phyloP scores from a whole-genome alignment of 2,888 invertebrate species.

The Nomada goodeniana region DNA sequence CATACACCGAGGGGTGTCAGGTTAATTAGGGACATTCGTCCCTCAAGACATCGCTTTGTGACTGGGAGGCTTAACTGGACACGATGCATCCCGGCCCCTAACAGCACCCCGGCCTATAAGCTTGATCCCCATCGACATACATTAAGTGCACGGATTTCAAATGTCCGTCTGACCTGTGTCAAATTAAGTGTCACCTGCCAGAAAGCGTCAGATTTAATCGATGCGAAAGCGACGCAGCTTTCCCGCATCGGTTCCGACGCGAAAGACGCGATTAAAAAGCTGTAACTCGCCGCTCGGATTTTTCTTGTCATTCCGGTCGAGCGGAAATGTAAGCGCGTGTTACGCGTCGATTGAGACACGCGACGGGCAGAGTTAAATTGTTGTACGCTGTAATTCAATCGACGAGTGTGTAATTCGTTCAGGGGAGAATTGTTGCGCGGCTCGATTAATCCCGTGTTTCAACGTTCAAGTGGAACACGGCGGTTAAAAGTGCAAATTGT shows the following conservation, averaged over 20 bases:
- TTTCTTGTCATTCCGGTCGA: too few relatives aligned
- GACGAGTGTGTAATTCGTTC: too few relatives aligned
- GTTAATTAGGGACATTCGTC: conserved; percentile 80
- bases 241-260: not conserved
- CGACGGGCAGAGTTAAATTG: too few relatives aligned
- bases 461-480: too few relatives aligned
- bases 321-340: not conserved
- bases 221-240: not conserved
- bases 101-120: conserved; percentile 73
- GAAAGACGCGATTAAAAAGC: not conserved
- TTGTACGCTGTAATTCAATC: too few relatives aligned
- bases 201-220: conserved; percentile 50
- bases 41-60: conserved; percentile 81
- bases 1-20: conserved; percentile 57
- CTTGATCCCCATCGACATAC: conserved; percentile 79
- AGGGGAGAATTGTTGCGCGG: not conserved
- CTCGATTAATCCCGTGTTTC: not conserved
- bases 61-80: conserved; percentile 78
- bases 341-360: not conserved
- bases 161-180: conserved; percentile 71
- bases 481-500: too few relatives aligned
- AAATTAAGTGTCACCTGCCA: conserved; percentile 65
- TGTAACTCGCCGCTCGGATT: too few relatives aligned
- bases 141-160: conserved; percentile 80
- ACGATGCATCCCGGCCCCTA: conserved; percentile 76